Conservation (phyloP, 2,113 vertebrate genomes). For the Alethe diademata region DNA sequence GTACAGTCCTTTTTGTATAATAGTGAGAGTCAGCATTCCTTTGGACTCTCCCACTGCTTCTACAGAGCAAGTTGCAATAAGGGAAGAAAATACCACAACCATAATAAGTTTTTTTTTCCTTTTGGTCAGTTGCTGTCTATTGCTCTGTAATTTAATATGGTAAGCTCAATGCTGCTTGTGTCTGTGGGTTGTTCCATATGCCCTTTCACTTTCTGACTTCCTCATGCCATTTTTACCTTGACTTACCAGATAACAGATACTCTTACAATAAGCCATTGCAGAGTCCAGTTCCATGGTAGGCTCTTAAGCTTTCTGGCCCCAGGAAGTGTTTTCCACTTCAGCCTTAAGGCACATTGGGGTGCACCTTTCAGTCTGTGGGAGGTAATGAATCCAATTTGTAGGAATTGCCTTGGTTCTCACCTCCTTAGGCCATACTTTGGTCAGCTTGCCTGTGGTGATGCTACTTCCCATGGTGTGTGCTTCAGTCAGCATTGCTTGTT, state of each 20-base stretch:
- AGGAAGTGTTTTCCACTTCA: neutral
- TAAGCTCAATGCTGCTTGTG: neutral
- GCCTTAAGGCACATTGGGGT: neutral
- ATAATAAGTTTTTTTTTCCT: accelerated
- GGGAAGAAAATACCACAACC: neutral
- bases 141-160: neutral
- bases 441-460: neutral
- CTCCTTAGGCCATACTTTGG: neutral
- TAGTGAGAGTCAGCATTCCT: neutral
- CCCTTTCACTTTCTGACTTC: neutral
- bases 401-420: neutral
- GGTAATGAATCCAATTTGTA: neutral
- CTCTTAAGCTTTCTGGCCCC: neutral
- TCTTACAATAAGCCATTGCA: neutral
- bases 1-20: neutral
- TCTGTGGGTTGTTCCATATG: neutral
- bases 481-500: neutral
- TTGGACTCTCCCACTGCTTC: neutral
- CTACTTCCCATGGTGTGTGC: neutral
- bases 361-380: neutral
- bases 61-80: neutral
- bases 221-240: neutral
- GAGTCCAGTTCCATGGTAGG: neutral
- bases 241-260: neutral
- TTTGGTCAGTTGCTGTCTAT: neutral